Percentiles rank a stretch among this genome's conserved stretches.
Evolutionary conservation across 92 coral and sea anemone species (phyloP).

Genomic region (Parazoanthus swiftii): DNA sequence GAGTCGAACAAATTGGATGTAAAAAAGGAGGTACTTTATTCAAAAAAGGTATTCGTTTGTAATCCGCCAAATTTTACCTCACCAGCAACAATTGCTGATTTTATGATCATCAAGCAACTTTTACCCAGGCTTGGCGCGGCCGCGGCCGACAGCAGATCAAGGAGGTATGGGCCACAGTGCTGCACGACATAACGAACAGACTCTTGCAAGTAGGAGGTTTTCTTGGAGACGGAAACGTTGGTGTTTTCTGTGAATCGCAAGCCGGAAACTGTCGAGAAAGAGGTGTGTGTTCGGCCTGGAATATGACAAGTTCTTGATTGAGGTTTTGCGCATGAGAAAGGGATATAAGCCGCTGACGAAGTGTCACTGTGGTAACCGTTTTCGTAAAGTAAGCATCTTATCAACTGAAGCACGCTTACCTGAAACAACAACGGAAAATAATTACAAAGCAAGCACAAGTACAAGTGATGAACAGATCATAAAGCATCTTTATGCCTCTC

Average conservation of each 20-base stretch:
- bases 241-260: neutral
- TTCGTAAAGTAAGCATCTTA: slow-evolving; percentile 61
- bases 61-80: slow-evolving; percentile 51
- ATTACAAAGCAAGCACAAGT: no score
- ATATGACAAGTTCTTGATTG: neutral
- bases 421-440: slow-evolving; percentile 12
- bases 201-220: neutral
- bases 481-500: no score
- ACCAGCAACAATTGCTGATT: slow-evolving; percentile 64
- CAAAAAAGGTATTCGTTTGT: neutral
- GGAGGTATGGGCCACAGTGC: slow-evolving; percentile 74
- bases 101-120: slow-evolving; percentile 66
- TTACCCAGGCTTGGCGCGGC: slow-evolving; percentile 58
- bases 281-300: neutral
- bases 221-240: neutral
- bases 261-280: neutral
- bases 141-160: slow-evolving; percentile 63
- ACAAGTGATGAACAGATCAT: no score
- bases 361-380: neutral
- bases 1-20: no score
- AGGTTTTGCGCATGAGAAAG: neutral
- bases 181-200: slow-evolving; percentile 75
- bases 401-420: slow-evolving; percentile 50
- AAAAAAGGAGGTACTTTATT: neutral
- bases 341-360: neutral